Base-by-base conservation (phyloP, 2,113 vertebrate genomes). In the Perognathus longimembris region DNA sequence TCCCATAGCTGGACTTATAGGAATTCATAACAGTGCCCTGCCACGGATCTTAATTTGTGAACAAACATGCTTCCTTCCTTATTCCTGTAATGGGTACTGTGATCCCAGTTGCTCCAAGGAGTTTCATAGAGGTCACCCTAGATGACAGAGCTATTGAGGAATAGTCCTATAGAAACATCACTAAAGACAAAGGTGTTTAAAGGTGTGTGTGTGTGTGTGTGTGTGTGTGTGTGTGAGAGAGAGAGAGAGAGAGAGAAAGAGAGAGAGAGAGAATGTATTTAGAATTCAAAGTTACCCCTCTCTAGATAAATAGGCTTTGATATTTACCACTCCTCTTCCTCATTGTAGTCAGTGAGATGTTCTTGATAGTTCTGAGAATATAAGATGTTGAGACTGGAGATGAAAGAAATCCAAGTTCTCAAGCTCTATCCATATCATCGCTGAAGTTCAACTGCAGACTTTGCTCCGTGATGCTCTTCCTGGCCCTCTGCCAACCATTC, bases 401-500 rank as follows among this genome's bases (percentile, higher is more conserved):
- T 61, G 7, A 21, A 5, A 42, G 59, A 77, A 77, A 57, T 34
- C 28, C 21, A 76, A 22, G 20, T 14, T 7, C 1, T 2, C 3
- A 45, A 78, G 9, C 21, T 12, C 45, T 21, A 21, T 42, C n/a
- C 40, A 6, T 34, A 54, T 14, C 17, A 42, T 92, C 38, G 54
- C 17, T 59, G 22, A 76, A 66, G 6, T 54, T 86, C 34, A 50
- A 7, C 14, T 61, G 45, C 14, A 57, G 76, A 88, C 30, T 21
- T 3, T 21, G 24, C 30, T 34, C 7, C 32, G 38, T 15, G 40
- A 12, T 28, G 32, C 15, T 78, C 38, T 22, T 40, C 4, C 15
- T 0, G 26, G 42, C 6, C 5, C 18, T 71, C 15, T 18, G 11
- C 0, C 4, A 34, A 9, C 26, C 4, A 15, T 9, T 26, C 24